Base-by-base conservation (phyloP, 2,888 invertebrate species). In the Shargacucullia verbasci region DNA sequence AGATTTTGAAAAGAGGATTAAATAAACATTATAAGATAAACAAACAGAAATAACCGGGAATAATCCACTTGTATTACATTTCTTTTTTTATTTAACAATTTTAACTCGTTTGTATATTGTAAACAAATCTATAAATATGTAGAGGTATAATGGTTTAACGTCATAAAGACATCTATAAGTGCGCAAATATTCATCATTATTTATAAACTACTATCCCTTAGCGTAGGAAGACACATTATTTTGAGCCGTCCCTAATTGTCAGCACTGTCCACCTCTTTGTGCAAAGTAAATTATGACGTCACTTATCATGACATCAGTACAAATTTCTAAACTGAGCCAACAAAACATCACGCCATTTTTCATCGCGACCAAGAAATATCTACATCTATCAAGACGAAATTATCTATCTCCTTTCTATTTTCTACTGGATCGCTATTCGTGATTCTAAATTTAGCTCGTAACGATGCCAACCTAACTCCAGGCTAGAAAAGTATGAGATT, bases 391-490 rank as follows among this genome's bases (percentile, higher is more conserved):
- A 13, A 52, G 54, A 61, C 55, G 47, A 57, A 68, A 73, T 78
- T 67, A 73, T 67, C 59, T 64, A 69, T 73, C 73, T 65, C 68
- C 73, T 81, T 80, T 83, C 78, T 77, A 76, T 78, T 72, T 77
- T 77, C 63, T 54, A 61, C 52, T 54, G 59, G 60, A 63, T 59
- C 58, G 65, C 56, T 73, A 79, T 80, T 78, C 73, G 59, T 73
- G 54, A 61, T 73, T 73, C 68, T 83, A 82, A 83, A 80, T 69
- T 82, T 82, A 79, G 80, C 67, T n/a, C 52, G 70, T 82, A 80
- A 70, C 78, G 82, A 83, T 86, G 87, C 86, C 84, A 85, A 84
- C 82, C 81, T 78, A 86, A 84, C 71, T 77, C 78, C 63, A 71
- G 71, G 53, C 65, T 60, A 70, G 45, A 55, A 70, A 67, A 49